Evolutionary conservation across 2,888 invertebrate genomes (phyloP).

Genomic region (Heliconius hortense): DNA sequence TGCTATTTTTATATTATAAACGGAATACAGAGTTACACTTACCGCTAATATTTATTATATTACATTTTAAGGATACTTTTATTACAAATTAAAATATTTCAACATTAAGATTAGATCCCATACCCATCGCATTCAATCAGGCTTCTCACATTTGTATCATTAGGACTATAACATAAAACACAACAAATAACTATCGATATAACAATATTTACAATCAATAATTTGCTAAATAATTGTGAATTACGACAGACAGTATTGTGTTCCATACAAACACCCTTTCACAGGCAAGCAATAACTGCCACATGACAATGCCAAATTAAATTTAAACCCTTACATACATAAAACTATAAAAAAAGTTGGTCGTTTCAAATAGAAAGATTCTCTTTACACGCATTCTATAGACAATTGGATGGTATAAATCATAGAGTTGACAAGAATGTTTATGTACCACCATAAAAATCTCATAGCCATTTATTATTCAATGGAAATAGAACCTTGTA

Average conservation of each 20-base stretch:
- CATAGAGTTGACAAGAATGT: slow-evolving; percentile 78
- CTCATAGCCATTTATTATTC: slow-evolving; percentile 27
- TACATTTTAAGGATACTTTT: too few relatives aligned
- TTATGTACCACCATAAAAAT: slow-evolving; percentile 50
- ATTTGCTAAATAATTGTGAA: slow-evolving; percentile 44
- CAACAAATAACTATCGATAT: slow-evolving; percentile 5
- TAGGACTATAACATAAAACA: not conserved
- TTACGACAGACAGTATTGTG: slow-evolving; percentile 36
- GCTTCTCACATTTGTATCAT: not conserved
- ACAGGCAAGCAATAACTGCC: slow-evolving; percentile 69
- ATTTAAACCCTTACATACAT: slow-evolving; percentile 67
- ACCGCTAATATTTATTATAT: too few relatives aligned
- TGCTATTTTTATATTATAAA: not conserved
- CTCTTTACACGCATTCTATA: slow-evolving; percentile 78
- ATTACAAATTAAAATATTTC: too few relatives aligned
- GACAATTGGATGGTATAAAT: slow-evolving; percentile 77
- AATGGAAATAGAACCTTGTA: slow-evolving; percentile 47
- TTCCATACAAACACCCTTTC: slow-evolving; percentile 53
- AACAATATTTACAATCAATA: slow-evolving; percentile 25
- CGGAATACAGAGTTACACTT: too few relatives aligned
- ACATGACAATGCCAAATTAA: slow-evolving; percentile 76
- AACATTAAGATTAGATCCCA: not conserved
- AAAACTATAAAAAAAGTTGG: slow-evolving; percentile 61
- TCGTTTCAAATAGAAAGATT: slow-evolving; percentile 74
- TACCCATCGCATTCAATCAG: not conserved